A percentile compares a stretch with the other conserved stretches of the same genome.
Conservation (phyloP, 64 coral and sea anemone genomes). For the Astreopora myriophthalma region DNA sequence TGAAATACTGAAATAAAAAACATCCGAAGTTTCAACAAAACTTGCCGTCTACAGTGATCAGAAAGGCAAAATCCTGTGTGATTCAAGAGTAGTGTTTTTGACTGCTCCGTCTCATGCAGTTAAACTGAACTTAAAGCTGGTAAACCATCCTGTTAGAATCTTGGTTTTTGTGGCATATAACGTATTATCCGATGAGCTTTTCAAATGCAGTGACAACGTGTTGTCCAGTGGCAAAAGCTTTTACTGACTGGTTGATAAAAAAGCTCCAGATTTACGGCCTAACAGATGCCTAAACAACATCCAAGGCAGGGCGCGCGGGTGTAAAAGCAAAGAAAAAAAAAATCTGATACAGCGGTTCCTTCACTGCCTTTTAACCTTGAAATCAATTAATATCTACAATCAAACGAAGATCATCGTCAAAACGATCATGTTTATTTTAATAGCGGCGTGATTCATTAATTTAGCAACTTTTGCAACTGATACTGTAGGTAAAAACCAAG, state of each 20-base stretch:
- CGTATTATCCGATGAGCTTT: neutral
- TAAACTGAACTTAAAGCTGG: too few species aligned
- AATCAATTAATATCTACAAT: neutral
- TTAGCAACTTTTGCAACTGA: neutral
- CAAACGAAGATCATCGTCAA: neutral
- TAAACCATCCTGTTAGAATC: too few species aligned
- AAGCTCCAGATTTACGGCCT: neutral
- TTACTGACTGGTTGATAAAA: neutral
- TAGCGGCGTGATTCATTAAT: constrained; percentile 1
- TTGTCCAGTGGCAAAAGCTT: neutral
- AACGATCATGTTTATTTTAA: neutral
- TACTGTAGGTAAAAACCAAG: neutral
- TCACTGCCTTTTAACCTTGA: neutral
- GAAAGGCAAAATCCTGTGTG: too few species aligned
- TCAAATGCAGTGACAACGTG: neutral
- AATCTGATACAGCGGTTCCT: neutral
- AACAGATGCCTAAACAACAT: constrained; percentile 7
- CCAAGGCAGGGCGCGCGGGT: neutral
- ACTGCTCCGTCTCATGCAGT: too few species aligned
- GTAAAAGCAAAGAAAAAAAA: neutral
- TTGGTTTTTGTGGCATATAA: neutral
- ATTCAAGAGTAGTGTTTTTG: too few species aligned
- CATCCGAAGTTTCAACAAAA: neutral
- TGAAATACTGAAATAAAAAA: constrained; percentile 15
- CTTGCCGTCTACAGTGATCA: too few species aligned